Percentiles rank a stretch among this genome's conserved stretches.
Conservation (phyloP, 2,888 invertebrate species). For the Dendrolimus pini region DNA sequence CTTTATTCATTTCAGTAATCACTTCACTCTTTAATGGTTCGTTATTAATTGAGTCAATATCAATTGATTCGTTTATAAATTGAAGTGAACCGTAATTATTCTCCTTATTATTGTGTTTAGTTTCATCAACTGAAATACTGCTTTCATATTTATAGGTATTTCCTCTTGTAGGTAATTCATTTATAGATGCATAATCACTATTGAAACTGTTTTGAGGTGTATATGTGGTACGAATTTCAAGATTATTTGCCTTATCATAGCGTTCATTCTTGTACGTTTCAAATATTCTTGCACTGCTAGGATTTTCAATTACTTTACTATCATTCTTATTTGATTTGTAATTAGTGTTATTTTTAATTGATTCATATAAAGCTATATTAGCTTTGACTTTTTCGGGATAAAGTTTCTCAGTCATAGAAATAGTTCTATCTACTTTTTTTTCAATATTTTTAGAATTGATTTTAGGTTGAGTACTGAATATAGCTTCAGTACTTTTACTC, state of each 20-base stretch:
- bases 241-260: not conserved
- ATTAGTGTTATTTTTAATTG: not conserved
- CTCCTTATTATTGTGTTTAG: not conserved
- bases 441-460: not conserved
- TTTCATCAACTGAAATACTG: not conserved
- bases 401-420: not conserved
- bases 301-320: not conserved
- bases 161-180: not conserved
- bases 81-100: not conserved
- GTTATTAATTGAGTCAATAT: not conserved
- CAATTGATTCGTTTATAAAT: not conserved
- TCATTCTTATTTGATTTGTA: not conserved
- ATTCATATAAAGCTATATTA: slow-evolving; percentile 1
- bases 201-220: not conserved
- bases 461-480: not conserved
- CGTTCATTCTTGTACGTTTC: not conserved
- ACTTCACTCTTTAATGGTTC: not conserved
- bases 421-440: not conserved
- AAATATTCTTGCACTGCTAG: not conserved
- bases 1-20: not conserved
- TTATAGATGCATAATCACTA: not conserved
- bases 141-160: not conserved
- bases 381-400: slow-evolving; percentile 2
- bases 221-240: not conserved
- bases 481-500: not conserved